Base-by-base conservation (phyloP, 2,797 vertebrate species). In the Hylomyscus alleni region DNA sequence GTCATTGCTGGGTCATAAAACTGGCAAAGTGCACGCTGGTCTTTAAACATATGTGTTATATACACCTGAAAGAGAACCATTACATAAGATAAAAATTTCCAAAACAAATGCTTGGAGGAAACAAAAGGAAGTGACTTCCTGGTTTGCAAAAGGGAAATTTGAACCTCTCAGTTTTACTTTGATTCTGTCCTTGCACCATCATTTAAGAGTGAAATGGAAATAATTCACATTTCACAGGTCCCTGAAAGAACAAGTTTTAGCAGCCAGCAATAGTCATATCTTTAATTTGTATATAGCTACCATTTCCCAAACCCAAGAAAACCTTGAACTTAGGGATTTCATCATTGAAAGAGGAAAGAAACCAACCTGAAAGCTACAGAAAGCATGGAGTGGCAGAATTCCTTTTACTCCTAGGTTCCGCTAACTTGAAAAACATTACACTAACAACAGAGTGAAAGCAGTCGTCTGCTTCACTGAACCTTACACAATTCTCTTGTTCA, bases 1-100 rank as follows among this genome's bases (percentile, higher is more conserved):
- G 50, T 44, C 8, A 58, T 83, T 69, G 24, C 52, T 84, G 85
- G n/a, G 22, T 83, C 24, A 87, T 24, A 90, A 90, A 90, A 44
- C 52, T 69, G 81, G 24, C 20, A 72, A 88, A 90, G 77, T 54
- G 19, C 11, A n/a, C n/a, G 76, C 24, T 47, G 34, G 14, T 77
- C 75, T 95, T 93, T 72, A 47, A 91, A 89, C 22, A 31, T 29
- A 62, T 78, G 44, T 54, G n/a, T 52, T n/a, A 87, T n/a, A n/a
- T 37, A 47, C 50, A 69, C 75, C 34, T 56, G 54, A 86, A 24
- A 76, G 17, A 72, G 10, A 89, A 54, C 29, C 47, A 90, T 76
- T 22, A 47, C 0, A 72, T 56, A 10, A 50, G 76, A 75, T 34
- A 31, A 8, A 82, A 4, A 88, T 93, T 90, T 90, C 76, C 83